Evolutionary conservation across 1,140 invertebrate species (phyloP), one percentile per base, ranked within the genome.

Genomic region (Schlechtendalia chinensis): DNA sequence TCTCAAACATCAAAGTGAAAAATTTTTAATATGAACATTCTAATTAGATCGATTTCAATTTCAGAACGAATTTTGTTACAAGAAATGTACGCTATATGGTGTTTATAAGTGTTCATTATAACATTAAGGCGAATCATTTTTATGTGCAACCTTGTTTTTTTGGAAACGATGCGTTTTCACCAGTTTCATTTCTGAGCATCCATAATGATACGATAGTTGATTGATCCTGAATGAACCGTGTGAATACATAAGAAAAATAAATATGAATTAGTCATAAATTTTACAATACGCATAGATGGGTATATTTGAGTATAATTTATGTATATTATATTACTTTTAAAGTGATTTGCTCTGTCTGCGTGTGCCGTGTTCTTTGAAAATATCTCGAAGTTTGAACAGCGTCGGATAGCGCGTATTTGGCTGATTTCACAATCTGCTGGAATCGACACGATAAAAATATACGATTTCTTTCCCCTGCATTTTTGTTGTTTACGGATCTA

Each of bases 291-390:
- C 8, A 8, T 39, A 39, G 3, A 39, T 39, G 8, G 3, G 8
- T 39, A 39, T 39, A 39, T 39, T 4, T 39, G 32, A 39, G 16
- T 61, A 2, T 27, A 27, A 27, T 12, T 27, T 24, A 27, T 61
- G 12, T 61, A 59, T 27, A 19, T 17, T 32, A 19, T 50, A 50
- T 50, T 50, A 50, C 47, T 50, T 56, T 59, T 39, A 75, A 59
- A 59, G 32, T 24, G 10, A 79, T 79, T 47, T 39, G 6, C 16
- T 58, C 56, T 47, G 74, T 79, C 61, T 79, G 74, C 27, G 74
- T 61, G 0, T 79, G 54, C 47, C 47, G 74, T 79, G 54, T 61
- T 61, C 58, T 79, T n/a, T 79, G 54, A 50, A 79, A 79, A 5
- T 6, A 27, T 47, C 8, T 79, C 5, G 74, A 79, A 27, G 74